Evolutionary conservation across 2,797 vertebrate species (phyloP), one percentile per base, ranked within the genome.

Genomic region (Tinamus major): DNA sequence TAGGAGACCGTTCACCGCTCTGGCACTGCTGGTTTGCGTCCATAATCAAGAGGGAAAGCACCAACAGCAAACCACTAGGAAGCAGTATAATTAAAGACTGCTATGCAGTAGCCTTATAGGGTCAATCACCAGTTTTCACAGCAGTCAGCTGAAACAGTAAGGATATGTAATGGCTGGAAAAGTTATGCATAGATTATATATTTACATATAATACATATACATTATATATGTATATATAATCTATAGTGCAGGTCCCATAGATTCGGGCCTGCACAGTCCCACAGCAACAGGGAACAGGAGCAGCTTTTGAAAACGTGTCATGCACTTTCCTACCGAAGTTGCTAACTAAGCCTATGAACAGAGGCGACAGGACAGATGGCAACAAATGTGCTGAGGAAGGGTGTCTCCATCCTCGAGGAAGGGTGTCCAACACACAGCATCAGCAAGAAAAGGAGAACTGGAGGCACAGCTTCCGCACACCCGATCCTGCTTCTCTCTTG

Each of bases 361-460:
- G 85, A 88, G 83, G 84, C 91, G 95, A 95, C 95, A 95, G 93
- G 53, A 29, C 94, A 96, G 94, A 94, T 95, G 95, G 96, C 91
- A 95, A 95, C 85, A 68, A 91, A 92, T 83, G 94, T 71, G 93
- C 93, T 92, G 95, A 89, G 87, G n/a, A n/a, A n/a, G n/a, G n/a
- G n/a, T n/a, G n/a, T n/a, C 93, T 92, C 88, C 91, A 93, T 91
- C 80, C 78, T 92, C 83, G 77, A 87, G 94, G 82, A 95, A 91
- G 72, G 92, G 91, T 7, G 6, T 90, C 91, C 91, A 86, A 85
- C 93, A 58, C 39, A 31, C 88, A 83, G 89, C 92, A 95, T 82
- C 92, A 93, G 95, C 91, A 95, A 91, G 35, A 94, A 96, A 94
- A 86, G 78, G 90, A 94, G 91, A 88, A 74, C 12, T 93, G 80